These are phyloP conservation scores for Smittia aterrima DNA, from an alignment of 2,888 invertebrate species.

Conservation along the genomic window DNA sequence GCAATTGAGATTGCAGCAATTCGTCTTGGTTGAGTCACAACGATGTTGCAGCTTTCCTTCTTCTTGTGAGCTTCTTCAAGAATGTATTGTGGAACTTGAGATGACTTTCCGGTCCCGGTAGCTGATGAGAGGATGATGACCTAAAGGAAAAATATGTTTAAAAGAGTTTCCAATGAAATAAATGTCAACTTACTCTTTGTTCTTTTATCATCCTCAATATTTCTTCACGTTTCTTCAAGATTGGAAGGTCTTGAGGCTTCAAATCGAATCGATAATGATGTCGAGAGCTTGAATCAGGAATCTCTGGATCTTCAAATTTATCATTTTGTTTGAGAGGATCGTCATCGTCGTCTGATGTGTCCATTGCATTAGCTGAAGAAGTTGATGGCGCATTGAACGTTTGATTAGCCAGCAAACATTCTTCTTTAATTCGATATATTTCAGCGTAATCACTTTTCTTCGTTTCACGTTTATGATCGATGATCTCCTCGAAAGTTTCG, in stretches of 20 bases:
- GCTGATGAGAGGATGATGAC: slow-evolving; percentile 60
- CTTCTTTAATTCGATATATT: too few species aligned
- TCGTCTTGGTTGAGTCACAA: slow-evolving; percentile 89
- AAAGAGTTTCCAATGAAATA: too few species aligned
- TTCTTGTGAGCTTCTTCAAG: slow-evolving; percentile 69
- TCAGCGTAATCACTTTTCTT: too few species aligned
- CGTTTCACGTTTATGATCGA: too few species aligned
- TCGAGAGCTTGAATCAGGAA: neutral
- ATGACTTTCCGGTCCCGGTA: slow-evolving; percentile 94
- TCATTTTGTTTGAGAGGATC: neutral
- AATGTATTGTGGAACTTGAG: slow-evolving; percentile 88
- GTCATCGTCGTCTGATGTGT: too few species aligned
- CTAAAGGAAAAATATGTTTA: too few species aligned
- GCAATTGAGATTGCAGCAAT: slow-evolving; percentile 92
- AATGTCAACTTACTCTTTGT: too few species aligned
- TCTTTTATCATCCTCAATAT: too few species aligned
- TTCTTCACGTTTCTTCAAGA: neutral
- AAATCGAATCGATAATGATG: neutral
- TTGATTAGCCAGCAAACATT: too few species aligned
- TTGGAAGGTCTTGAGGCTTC: neutral
- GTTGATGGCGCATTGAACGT: too few species aligned
- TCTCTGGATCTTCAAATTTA: neutral
- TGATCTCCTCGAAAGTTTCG: too few species aligned
- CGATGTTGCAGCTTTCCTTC: slow-evolving; percentile 73
- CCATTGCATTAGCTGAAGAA: too few species aligned